Percentiles rank a stretch among this genome's conserved stretches.
These are phyloP conservation scores for Pangasius larnaudii DNA, from an alignment of 2,797 vertebrate species.

Conservation along the genomic window DNA sequence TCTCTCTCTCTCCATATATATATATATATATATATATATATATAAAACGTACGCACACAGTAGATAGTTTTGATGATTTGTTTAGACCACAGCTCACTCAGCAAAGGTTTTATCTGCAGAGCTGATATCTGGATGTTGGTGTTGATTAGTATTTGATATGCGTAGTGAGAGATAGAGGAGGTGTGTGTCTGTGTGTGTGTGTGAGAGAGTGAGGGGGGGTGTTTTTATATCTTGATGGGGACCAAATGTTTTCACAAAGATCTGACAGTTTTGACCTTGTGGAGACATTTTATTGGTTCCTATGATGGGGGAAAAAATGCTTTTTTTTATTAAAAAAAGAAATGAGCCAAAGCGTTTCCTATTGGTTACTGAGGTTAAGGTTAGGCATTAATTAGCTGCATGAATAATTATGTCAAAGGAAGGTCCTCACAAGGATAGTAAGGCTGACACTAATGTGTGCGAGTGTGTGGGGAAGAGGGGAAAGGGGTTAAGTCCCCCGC, in stretches of 20 bases:
- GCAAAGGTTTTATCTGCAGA: background rate
- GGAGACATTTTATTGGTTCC: background rate
- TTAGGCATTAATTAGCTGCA: constrained; percentile 25
- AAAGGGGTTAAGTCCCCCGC: constrained; percentile 77
- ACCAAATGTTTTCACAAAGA: constrained; percentile 24
- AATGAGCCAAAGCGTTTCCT: no score
- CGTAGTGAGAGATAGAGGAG: constrained; percentile 61
- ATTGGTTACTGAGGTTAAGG: background rate
- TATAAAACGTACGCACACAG: background rate
- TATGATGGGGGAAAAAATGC: background rate
- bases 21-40: background rate
- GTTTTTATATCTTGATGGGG: background rate
- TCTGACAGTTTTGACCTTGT: constrained; percentile 13
- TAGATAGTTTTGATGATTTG: background rate
- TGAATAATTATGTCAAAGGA: constrained; percentile 25
- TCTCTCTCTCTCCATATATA: no score
- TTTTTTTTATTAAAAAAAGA: background rate
- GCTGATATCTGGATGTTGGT: background rate
- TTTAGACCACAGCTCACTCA: background rate
- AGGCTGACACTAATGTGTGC: background rate
- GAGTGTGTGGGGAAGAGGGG: constrained; percentile 65
- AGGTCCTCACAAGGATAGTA: background rate
- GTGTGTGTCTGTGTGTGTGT: constrained; percentile 40
- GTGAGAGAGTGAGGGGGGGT: constrained; percentile 58
- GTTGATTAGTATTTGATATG: constrained; percentile 57